phyloP scores from a whole-genome alignment of 2,888 invertebrate species.

The Leptogaster cylindrica region DNA sequence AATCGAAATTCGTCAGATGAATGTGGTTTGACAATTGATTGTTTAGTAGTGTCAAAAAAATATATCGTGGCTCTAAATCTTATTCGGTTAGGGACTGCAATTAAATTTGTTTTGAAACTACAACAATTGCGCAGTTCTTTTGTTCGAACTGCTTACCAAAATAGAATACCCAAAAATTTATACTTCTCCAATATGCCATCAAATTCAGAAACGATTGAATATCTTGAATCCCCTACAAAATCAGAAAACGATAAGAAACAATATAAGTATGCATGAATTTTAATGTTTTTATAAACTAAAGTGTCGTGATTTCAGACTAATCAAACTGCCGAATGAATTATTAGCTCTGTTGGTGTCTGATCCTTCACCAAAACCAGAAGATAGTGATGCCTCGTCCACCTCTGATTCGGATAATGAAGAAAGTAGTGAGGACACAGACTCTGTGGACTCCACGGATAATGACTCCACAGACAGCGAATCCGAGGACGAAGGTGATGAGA shows the following conservation, averaged over 20 bases:
- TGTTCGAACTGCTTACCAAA: no score
- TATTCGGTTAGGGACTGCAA: no score
- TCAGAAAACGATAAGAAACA: constrained; percentile 79
- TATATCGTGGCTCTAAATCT: no score
- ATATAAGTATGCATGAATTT: constrained; percentile 67
- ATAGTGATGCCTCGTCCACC: constrained; percentile 51
- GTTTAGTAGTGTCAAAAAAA: no score
- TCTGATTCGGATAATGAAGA: constrained; percentile 43
- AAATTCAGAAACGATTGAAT: no score
- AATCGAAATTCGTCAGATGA: no score
- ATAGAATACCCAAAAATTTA: no score
- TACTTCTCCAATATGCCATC: no score
- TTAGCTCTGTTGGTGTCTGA: constrained; percentile 77
- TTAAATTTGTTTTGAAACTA: no score
- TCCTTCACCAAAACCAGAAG: constrained; percentile 59
- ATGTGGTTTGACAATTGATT: no score
- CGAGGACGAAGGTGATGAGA: constrained; percentile 54
- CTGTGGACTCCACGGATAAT: constrained; percentile 55
- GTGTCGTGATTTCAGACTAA: constrained; percentile 60
- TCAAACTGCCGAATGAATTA: constrained; percentile 73
- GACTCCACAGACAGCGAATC: constrained; percentile 51
- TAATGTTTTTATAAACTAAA: not conserved
- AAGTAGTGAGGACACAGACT: not conserved
- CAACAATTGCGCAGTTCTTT: no score
- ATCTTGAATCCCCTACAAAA: constrained; percentile 69